Base-by-base conservation (phyloP, 2,113 vertebrate genomes). In the Pedetes capensis region DNA sequence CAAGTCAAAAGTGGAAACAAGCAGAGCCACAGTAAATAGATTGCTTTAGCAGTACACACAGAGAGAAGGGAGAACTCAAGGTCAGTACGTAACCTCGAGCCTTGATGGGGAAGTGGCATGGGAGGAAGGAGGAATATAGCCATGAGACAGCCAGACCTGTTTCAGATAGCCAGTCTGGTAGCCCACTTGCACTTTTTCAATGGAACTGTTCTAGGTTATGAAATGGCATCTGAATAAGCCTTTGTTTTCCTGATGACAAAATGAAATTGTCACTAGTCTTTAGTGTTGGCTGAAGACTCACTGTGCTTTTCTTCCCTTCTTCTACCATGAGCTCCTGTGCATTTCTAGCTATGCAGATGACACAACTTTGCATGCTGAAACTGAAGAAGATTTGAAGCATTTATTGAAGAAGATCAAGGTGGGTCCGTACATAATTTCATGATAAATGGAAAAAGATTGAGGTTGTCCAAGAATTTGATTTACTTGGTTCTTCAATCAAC, bases 271-370 rank as follows among this genome's bases (percentile, higher is more conserved):
- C 25, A 42, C 27, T 81, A 88, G 71, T 81, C 79, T 90, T 42
- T 39, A 39, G 49, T 71, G 14, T 47, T 80, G 66, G 39, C 74
- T 85, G 11, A 92, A 96, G 49, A 59, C 37, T 83, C 18, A 39
- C 68, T 95, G 63, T 87, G 47, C 69, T 93, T 81, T 91, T 53
- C 72, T 63, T 72, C 69, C 17, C 27, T 95, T 85, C 63, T 53
- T 61, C 78, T 82, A 93, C 47, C 44, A 61, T 59, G 85, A 83
- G 80, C 88, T 72, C 92, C 49, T 66, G 11, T 88, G 87, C 42
- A 85, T 93, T 90, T 90, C 55, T 29, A 86, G 72, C 44, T 92
- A 66, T n/a, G n/a, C n/a, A n/a, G n/a, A n/a, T n/a, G n/a, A n/a
- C n/a, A n/a, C n/a, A n/a, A n/a, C n/a, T n/a, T n/a, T n/a, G n/a